phyloP scores from a whole-genome alignment of 2,113 vertebrate genomes.

The Tyto alba region DNA sequence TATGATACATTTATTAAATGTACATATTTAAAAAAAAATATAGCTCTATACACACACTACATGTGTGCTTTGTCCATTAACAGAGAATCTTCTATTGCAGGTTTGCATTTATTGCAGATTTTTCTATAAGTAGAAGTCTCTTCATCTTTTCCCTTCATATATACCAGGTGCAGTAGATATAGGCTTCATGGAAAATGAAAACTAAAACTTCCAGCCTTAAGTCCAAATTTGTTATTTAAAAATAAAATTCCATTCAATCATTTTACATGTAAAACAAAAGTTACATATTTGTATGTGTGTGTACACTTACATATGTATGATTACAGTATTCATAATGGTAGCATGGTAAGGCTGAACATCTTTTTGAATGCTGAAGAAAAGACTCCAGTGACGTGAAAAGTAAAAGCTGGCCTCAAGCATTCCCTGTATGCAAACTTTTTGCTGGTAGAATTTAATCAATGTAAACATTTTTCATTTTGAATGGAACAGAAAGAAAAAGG shows the following conservation, averaged over 20 bases:
- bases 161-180: background rate
- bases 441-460: conserved; percentile 24
- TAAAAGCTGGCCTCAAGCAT: background rate
- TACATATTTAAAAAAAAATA: background rate
- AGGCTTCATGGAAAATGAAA: background rate
- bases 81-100: background rate
- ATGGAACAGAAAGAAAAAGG: conserved; percentile 9
- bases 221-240: background rate
- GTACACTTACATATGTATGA: background rate
- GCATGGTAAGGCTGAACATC: background rate
- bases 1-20: background rate
- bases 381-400: background rate
- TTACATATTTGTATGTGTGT: background rate
- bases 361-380: background rate
- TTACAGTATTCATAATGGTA: background rate
- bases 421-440: background rate
- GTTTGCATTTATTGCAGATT: background rate
- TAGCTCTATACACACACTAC: background rate
- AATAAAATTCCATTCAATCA: background rate
- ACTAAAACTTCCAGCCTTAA: background rate
- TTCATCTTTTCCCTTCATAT: background rate
- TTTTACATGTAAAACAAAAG: background rate
- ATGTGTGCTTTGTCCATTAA: background rate
- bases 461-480: conserved; percentile 52
- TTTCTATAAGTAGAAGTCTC: background rate